A percentile compares a stretch with the other conserved stretches of the same genome.
phyloP scores from a whole-genome alignment of 2,113 vertebrate species.

The cattle (Bos taurus) region DNA sequence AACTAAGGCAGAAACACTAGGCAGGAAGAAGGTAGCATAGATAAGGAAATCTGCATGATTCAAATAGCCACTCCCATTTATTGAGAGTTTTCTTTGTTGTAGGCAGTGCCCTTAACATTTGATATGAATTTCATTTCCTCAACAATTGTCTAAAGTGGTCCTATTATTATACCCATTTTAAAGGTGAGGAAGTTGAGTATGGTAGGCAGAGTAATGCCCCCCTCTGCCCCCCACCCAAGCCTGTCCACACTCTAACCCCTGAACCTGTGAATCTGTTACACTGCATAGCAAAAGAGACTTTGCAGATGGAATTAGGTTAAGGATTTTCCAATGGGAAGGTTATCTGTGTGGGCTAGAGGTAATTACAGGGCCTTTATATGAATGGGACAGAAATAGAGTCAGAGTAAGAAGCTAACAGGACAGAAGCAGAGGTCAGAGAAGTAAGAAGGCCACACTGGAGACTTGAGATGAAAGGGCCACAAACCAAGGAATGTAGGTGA shows the following conservation, averaged over 20 bases:
- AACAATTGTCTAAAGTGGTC: not conserved
- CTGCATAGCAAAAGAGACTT: not conserved
- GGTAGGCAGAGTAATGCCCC: not conserved
- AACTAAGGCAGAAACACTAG: not conserved
- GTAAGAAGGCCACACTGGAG: not conserved
- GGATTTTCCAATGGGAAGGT: not conserved
- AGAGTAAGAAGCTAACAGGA: not conserved
- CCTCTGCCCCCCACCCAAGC: fast-evolving
- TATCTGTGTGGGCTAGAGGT: not conserved
- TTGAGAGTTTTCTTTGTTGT: not conserved
- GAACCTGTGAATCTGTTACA: not conserved
- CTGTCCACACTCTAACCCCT: not conserved
- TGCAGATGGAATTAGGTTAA: not conserved
- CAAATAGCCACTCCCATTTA: not conserved
- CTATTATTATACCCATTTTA: not conserved
- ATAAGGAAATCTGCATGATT: not conserved
- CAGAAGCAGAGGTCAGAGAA: not conserved
- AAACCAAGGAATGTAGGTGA: not conserved
- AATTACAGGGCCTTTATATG: not conserved
- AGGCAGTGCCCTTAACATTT: not conserved
- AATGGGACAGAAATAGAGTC: not conserved
- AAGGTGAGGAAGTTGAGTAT: not conserved
- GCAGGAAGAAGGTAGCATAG: not conserved
- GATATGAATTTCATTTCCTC: not conserved
- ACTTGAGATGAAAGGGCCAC: not conserved